Evolutionary conservation across 2,113 vertebrate species (phyloP).

Genomic region (Dissostichus mawsoni): DNA sequence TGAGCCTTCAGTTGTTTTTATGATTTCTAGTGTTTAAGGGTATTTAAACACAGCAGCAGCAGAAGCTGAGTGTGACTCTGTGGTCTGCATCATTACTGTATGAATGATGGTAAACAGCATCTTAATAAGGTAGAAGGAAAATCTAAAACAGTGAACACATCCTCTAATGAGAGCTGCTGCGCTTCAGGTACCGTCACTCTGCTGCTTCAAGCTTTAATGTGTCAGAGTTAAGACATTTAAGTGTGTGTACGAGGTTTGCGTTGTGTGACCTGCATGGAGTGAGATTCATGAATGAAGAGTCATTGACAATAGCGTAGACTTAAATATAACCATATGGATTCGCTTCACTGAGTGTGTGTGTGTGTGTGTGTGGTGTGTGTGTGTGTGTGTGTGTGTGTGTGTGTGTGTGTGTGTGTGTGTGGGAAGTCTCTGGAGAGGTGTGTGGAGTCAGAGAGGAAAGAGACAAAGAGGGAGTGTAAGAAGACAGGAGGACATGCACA

Average conservation of each 20-base stretch:
- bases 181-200: neutral
- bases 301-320: slow-evolving; percentile 54
- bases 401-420: slow-evolving; percentile 38
- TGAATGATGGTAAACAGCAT: neutral
- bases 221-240: slow-evolving; percentile 3
- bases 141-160: neutral
- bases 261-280: slow-evolving; percentile 26
- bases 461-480: slow-evolving; percentile 34
- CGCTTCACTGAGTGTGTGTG: slow-evolving; percentile 27
- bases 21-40: neutral
- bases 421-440: slow-evolving; percentile 58
- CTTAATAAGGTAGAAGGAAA: neutral
- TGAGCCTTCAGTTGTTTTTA: too few species aligned
- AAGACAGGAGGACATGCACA: slow-evolving; percentile 45
- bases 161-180: slow-evolving; percentile 1
- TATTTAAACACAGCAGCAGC: neutral
- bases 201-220: neutral
- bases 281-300: slow-evolving; percentile 43
- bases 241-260: neutral
- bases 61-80: neutral
- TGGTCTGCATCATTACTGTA: neutral
- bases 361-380: slow-evolving; percentile 29
- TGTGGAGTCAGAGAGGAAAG: slow-evolving; percentile 50
- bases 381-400: slow-evolving; percentile 29
- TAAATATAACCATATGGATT: slow-evolving; percentile 64